phyloP scores from a whole-genome alignment of 2,888 invertebrate genomes.

The Tetheella fluctuosa region DNA sequence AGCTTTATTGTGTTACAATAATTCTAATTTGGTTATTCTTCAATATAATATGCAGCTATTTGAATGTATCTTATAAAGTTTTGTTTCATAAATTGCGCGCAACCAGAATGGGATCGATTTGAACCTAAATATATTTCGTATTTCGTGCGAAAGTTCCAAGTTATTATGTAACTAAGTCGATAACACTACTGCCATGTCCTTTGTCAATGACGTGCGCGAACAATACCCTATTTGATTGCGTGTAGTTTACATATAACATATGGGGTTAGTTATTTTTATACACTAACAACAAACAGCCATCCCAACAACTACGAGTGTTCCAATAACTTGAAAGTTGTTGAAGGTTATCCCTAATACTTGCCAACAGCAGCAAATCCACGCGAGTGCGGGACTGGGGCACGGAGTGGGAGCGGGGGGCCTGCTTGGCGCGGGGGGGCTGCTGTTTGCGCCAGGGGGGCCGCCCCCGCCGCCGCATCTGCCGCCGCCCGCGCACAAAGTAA shows the following conservation, averaged over 20 bases:
- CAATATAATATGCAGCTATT: background rate
- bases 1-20: slow-evolving; percentile 6
- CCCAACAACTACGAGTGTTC: background rate
- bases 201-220: too few relatives aligned
- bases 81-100: background rate
- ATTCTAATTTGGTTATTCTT: slow-evolving; percentile 6
- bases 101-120: background rate
- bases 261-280: background rate
- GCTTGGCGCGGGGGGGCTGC: slow-evolving; percentile 75
- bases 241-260: background rate
- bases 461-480: slow-evolving; percentile 84
- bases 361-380: slow-evolving; percentile 94
- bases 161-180: too few relatives aligned
- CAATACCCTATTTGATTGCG: background rate
- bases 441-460: slow-evolving; percentile 78
- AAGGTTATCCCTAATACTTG: slow-evolving; percentile 23
- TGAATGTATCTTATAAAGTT: background rate
- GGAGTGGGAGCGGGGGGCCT: slow-evolving; percentile 80
- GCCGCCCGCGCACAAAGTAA: slow-evolving; percentile 79
- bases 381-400: slow-evolving; percentile 88
- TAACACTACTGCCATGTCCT: too few relatives aligned
- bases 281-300: background rate
- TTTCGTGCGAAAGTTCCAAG: too few relatives aligned
- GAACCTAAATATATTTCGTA: background rate
- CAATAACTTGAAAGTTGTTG: background rate